Base-by-base conservation (phyloP, 1,140 invertebrate genomes). In the Achatina immaculata region DNA sequence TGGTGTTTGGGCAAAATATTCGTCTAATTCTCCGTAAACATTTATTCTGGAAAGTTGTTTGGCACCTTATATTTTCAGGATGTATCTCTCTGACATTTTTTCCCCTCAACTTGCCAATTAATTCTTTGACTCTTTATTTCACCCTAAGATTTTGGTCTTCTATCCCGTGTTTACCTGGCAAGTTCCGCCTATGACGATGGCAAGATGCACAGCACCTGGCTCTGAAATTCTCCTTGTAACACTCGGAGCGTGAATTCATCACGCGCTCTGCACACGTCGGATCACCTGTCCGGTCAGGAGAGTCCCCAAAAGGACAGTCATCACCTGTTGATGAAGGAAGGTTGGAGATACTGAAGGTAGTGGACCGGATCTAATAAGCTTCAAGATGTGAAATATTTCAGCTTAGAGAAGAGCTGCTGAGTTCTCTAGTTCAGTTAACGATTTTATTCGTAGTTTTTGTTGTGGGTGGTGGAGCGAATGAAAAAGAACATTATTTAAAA, bases 221-320 rank as follows among this genome's bases (percentile, higher is more conserved):
- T 31, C 69, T 73, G 77, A 83, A 83, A 28, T 19, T 42, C 0
- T 73, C 58, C 14, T 31, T 74, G 80, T 83, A 83, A 31, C 82
- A 83, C 14, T 81, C 69, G n/a, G 31, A 51, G 14, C 80, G 80
- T 68, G 82, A 79, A 40, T 38, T 48, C 40, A 11, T n/a, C 79
- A 83, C 73, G 2, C 75, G 45, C 58, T 83, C 69, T 40, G 80
- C 34, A 40, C 82, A 83, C 42, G 80, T 81, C 43, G 55, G 28
- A 34, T 76, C 76, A 31, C 28, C 45, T 3, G 65, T 43, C 34
- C 75, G 42, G 40, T 43, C 76, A 24, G 72, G 80, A 48, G 73
- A 43, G 43, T 83, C 82, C 0, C 76, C 79, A 38, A 81, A 83
- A 0, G 82, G 82, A 42, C 82, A 83, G n/a, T 45, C 65, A 62